Evolutionary conservation across 2,113 vertebrate species (phyloP).

Genomic region (Prochilodus magdalenae): DNA sequence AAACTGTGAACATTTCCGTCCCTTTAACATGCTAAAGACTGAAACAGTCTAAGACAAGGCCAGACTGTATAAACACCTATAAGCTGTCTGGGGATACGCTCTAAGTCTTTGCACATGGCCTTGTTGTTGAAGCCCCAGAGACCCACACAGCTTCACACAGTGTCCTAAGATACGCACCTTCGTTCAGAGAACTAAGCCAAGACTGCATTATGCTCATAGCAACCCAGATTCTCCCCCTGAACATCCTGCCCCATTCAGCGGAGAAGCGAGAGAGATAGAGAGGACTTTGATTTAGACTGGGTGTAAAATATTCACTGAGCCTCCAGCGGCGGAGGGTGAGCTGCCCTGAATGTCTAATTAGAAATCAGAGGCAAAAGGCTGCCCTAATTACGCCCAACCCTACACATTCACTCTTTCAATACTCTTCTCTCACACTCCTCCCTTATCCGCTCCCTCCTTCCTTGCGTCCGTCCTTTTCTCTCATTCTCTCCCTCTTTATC

Average conservation of each 20-base stretch:
- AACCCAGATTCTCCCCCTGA: constrained; percentile 55
- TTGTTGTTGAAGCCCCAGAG: constrained; percentile 2
- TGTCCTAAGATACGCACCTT: constrained; percentile 35
- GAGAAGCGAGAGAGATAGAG: constrained; percentile 35
- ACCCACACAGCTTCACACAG: not conserved
- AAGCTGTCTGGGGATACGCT: not conserved
- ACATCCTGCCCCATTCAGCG: constrained; percentile 55
- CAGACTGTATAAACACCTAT: not conserved
- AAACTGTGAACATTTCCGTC: not conserved
- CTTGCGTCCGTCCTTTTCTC: constrained; percentile 7
- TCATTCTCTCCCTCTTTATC: not conserved
- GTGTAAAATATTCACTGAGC: constrained; percentile 62
- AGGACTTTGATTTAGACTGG: constrained; percentile 62
- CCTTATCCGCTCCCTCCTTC: not conserved
- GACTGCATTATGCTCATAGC: constrained; percentile 47
- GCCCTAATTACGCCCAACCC: constrained; percentile 56
- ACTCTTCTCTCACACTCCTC: constrained; percentile 42
- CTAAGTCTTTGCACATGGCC: not conserved
- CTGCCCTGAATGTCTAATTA: constrained; percentile 66
- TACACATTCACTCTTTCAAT: constrained; percentile 48
- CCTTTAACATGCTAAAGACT: not conserved
- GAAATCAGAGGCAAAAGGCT: constrained; percentile 55
- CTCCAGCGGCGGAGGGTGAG: constrained; percentile 52
- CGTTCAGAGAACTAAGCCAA: constrained; percentile 15
- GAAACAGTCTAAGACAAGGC: not conserved